Percentiles rank a stretch among this genome's conserved stretches.
phyloP scores from a whole-genome alignment of 2,113 vertebrate species.

The Haemorhous mexicanus region DNA sequence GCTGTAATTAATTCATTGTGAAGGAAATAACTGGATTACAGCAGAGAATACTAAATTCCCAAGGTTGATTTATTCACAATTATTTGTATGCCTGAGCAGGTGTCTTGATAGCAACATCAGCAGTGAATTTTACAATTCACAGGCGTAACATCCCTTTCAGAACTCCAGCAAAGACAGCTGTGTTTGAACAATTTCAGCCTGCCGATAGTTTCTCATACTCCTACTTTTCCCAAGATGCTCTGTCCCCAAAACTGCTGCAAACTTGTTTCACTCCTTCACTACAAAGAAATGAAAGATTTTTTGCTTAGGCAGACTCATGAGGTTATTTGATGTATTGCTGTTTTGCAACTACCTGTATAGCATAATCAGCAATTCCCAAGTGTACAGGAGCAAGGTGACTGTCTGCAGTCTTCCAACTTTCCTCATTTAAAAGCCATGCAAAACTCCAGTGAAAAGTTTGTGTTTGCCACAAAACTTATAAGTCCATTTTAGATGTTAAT shows the following conservation, averaged over 20 bases:
- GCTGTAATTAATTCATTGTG: not conserved
- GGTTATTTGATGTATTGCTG: not conserved
- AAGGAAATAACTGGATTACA: not conserved
- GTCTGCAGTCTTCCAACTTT: not conserved
- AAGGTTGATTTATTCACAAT: not conserved
- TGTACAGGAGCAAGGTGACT: not conserved
- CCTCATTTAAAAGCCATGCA: not conserved
- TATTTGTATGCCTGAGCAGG: slow-evolving; percentile 5
- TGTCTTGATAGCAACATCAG: not conserved
- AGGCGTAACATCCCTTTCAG: not conserved
- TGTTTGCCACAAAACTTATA: not conserved
- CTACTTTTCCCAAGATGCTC: not conserved
- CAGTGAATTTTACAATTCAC: not conserved
- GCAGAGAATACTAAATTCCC: not conserved
- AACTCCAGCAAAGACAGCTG: not conserved
- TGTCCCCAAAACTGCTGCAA: not conserved
- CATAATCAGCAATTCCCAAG: not conserved
- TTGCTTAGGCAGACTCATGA: not conserved
- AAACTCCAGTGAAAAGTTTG: not conserved
- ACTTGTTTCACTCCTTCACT: not conserved
- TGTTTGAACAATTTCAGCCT: slow-evolving; percentile 7
- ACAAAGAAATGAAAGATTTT: not conserved
- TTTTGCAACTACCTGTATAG: not conserved
- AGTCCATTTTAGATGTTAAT: not conserved
- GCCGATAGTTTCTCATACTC: not conserved